These are phyloP conservation scores for Camponotus pennsylvanicus DNA, from an alignment of 1,140 invertebrate genomes.

Conservation along the genomic window DNA sequence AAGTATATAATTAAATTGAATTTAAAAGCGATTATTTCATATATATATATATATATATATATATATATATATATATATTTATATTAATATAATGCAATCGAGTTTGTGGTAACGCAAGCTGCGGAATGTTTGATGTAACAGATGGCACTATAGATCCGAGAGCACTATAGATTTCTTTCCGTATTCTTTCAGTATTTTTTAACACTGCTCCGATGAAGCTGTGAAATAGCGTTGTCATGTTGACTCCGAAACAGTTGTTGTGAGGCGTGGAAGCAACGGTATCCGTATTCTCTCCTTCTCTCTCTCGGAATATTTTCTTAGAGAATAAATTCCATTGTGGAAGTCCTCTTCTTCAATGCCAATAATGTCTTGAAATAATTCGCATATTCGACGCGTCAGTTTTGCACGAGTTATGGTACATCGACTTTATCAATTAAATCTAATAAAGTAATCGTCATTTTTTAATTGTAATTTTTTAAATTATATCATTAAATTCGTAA, in stretches of 20 bases:
- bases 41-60: background rate
- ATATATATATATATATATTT: no score
- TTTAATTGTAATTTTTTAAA: no score
- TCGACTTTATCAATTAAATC: background rate
- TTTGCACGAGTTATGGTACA: background rate
- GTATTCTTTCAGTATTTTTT: constrained; percentile 11
- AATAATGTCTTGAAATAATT: constrained; percentile 46
- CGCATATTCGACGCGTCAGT: constrained; percentile 27
- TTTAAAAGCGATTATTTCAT: constrained; percentile 24
- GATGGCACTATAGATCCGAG: constrained; percentile 1
- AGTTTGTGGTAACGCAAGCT: background rate
- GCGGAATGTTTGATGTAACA: constrained; percentile 14
- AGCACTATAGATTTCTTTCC: constrained; percentile 59
- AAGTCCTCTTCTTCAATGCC: background rate
- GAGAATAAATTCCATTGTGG: constrained; percentile 45
- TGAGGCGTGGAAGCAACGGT: constrained; percentile 71
- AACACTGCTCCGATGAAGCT: constrained; percentile 42
- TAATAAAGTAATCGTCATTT: constrained; percentile 12
- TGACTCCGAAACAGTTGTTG: constrained; percentile 61
- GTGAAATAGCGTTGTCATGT: constrained; percentile 63
- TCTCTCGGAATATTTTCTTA: constrained; percentile 58
- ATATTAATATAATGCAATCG: constrained; percentile 1
- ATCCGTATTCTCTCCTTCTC: constrained; percentile 44
- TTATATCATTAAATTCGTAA: background rate
- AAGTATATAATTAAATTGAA: constrained; percentile 34